phyloP scores from a whole-genome alignment of 1,140 invertebrate species.

The Lordiphosa collinella region DNA sequence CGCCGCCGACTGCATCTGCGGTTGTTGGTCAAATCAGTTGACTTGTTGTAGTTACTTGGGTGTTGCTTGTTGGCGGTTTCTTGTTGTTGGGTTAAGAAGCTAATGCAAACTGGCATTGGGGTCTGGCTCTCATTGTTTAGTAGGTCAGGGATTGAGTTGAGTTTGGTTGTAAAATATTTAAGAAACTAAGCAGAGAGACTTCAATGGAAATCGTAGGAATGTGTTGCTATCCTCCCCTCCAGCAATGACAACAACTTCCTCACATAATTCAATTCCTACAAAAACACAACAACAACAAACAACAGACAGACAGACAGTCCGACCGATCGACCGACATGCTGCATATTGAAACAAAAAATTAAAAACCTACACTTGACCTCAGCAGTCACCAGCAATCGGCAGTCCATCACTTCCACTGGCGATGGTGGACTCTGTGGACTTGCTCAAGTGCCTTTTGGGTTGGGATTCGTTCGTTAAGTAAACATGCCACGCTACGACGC shows the following conservation, averaged over 20 bases:
- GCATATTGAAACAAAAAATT: slow-evolving; percentile 27
- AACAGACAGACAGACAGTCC: slow-evolving; percentile 11
- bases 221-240: slow-evolving; percentile 8
- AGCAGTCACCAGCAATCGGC: slow-evolving; percentile 31
- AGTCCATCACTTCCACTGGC: slow-evolving; percentile 35
- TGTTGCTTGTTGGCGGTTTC: slow-evolving; percentile 13
- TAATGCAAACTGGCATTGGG: slow-evolving; percentile 20
- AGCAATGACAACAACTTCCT: slow-evolving; percentile 46
- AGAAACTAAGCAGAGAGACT: too few species aligned
- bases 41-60: slow-evolving; percentile 37
- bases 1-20: slow-evolving; percentile 6
- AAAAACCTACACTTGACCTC: slow-evolving; percentile 67
- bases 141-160: slow-evolving; percentile 20
- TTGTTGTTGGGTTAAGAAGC: slow-evolving; percentile 22
- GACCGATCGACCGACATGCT: slow-evolving; percentile 9
- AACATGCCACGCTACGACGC: slow-evolving; percentile 74
- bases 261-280: slow-evolving; percentile 47
- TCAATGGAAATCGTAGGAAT: too few species aligned
- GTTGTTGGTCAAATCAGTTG: slow-evolving; percentile 55
- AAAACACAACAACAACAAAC: slow-evolving; percentile 3
- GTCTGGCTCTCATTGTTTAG: slow-evolving; percentile 25
- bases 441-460: slow-evolving; percentile 60
- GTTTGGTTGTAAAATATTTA: not conserved
- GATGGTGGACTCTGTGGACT: slow-evolving; percentile 19
- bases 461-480: slow-evolving; percentile 75